Percentiles rank a stretch among this genome's conserved stretches.
Conservation (phyloP, 2,888 invertebrate species). For the Orthonychiurus folsomi region DNA sequence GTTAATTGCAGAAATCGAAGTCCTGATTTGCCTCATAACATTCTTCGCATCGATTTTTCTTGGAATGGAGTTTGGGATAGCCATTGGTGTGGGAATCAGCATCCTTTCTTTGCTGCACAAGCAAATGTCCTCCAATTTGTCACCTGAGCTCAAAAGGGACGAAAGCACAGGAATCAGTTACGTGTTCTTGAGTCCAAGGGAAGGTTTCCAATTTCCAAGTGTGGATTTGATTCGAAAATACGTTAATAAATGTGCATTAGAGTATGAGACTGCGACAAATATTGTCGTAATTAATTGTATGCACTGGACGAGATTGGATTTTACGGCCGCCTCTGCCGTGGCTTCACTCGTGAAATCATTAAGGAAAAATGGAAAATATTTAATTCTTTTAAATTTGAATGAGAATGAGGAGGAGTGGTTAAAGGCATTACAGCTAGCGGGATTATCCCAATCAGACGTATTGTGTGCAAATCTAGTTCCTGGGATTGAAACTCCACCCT, state of each 20-base stretch:
- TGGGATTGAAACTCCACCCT: background rate
- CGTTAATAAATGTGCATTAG: constrained; percentile 14
- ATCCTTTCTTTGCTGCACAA: constrained; percentile 74
- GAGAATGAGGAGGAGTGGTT: constrained; percentile 17
- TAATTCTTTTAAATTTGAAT: constrained; percentile 25
- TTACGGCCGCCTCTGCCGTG: constrained; percentile 3
- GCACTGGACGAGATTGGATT: constrained; percentile 4
- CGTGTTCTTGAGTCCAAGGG: constrained; percentile 19
- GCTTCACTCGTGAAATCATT: constrained; percentile 17
- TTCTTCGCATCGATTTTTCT: constrained; percentile 73
- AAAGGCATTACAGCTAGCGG: constrained; percentile 24
- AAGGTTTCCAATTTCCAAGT: constrained; percentile 30
- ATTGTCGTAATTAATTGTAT: constrained; percentile 4
- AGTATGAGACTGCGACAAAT: background rate
- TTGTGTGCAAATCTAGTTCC: background rate
- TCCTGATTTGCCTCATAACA: constrained; percentile 71
- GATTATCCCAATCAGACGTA: constrained; percentile 11
- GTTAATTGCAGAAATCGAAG: constrained; percentile 64
- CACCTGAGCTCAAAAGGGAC: constrained; percentile 61
- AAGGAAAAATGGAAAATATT: constrained; percentile 24
- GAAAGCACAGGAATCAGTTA: constrained; percentile 17
- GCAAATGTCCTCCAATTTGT: constrained; percentile 73
- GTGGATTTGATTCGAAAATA: constrained; percentile 26
- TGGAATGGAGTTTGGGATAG: constrained; percentile 78
- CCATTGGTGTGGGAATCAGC: constrained; percentile 70